Conservation (phyloP, 2,113 vertebrate genomes). For the Ellobius talpinus region DNA sequence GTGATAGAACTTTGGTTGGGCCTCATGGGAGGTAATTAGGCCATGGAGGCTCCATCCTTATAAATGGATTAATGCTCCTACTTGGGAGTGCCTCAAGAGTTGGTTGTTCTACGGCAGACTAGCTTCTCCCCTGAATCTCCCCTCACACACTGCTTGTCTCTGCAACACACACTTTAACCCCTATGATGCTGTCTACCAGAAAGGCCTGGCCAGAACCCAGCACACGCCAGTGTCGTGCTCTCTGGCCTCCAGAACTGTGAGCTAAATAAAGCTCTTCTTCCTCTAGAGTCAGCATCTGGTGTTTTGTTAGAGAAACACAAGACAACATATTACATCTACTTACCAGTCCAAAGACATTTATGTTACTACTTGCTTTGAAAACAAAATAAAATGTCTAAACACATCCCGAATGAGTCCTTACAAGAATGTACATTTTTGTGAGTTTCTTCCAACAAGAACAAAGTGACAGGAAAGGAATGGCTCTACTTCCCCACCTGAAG, state of each 20-base stretch:
- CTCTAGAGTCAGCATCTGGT: background rate
- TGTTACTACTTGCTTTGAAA: background rate
- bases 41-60: background rate
- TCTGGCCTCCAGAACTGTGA: background rate
- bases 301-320: background rate
- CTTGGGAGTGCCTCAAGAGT: background rate
- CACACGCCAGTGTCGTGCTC: background rate
- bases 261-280: background rate
- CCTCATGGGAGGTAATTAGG: background rate
- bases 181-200: background rate
- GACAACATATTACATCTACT: background rate
- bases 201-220: background rate
- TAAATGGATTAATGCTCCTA: background rate
- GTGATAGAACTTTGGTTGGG: background rate
- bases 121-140: background rate
- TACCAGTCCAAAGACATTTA: background rate
- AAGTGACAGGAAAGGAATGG: background rate
- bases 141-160: background rate
- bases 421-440: background rate
- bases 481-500: background rate
- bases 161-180: background rate
- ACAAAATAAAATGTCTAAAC: background rate
- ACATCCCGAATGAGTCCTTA: background rate
- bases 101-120: background rate
- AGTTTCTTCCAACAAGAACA: background rate